Evolutionary conservation across 1,140 invertebrate genomes (phyloP), one percentile per base, ranked within the genome.

Genomic region (Augochlora pura): DNA sequence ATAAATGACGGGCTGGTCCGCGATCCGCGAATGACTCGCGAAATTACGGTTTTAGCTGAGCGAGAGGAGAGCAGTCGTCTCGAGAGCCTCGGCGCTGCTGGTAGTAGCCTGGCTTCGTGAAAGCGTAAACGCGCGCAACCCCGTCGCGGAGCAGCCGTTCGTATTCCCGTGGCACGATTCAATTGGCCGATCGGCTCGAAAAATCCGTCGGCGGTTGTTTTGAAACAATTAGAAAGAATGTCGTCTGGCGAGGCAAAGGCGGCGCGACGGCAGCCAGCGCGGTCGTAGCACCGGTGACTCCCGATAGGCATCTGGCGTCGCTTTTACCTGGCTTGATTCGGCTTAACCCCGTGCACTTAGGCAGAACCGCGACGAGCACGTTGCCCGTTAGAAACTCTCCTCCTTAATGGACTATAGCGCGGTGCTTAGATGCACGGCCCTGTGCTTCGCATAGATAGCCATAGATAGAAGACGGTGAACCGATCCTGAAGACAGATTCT

Each of bases 221-320:
- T 71, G 52, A 78, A 76, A 76, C 83, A 84, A 85, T 85, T 85
- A 85, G 64, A 85, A 82, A 80, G 83, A 82, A 84, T 79, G 80
- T 82, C 80, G 74, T 46, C 49, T 54, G 65, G 60, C 70, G 59
- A 52, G 16, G 49, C 49, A 16, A 18, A 1, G 16, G 49, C 49
- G 14, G 16, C 14, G 42, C 42, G 42, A 46, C 69, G 59, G 49
- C 38, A 32, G 4, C 32, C 32, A 32, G 32, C 32, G 4, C 32
- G 32, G 32, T 32, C 4, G n/a, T 32, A 2, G 32, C 32, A 2
- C 32, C 4, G 1, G 32, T 32, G 74, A 18, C 4, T 32, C 27
- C 27, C 59, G 83, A 84, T 84, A 75, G 57, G 69, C 27, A 84
- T 84, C 83, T 67, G 32, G n/a, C 59, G 72, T 39, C 25, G 70